Evolutionary conservation across 2,113 vertebrate genomes (phyloP).

Genomic region (Elaphurus davidianus): DNA sequence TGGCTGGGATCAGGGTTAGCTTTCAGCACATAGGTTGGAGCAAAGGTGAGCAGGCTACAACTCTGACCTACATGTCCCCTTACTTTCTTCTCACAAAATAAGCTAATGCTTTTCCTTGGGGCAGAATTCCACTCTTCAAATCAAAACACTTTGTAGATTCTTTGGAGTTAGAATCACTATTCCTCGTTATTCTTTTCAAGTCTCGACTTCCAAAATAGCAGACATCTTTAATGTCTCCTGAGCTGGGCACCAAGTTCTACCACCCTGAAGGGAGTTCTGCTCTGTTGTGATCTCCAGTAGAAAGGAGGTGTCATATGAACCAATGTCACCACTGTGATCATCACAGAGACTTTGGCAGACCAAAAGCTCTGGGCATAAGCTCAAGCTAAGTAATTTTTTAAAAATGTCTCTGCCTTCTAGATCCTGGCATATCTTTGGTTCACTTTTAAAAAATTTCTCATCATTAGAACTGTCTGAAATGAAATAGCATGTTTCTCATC

Average conservation of each 20-base stretch:
- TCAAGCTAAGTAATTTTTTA: neutral
- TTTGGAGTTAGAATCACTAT: neutral
- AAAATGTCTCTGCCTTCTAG: neutral
- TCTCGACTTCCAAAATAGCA: neutral
- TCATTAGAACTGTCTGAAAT: neutral
- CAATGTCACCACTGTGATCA: neutral
- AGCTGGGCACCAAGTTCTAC: neutral
- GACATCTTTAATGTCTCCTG: neutral
- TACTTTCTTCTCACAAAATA: neutral
- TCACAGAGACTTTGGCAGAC: neutral
- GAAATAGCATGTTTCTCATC: neutral
- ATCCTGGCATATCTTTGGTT: neutral
- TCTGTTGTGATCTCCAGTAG: neutral
- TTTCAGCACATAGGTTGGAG: neutral
- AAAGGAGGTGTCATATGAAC: constrained; percentile 3
- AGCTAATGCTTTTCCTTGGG: neutral
- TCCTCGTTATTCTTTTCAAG: neutral
- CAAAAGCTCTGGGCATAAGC: neutral
- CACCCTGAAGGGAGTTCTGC: neutral
- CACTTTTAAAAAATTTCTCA: constrained; percentile 36
- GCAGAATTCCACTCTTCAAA: neutral
- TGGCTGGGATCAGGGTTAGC: neutral
- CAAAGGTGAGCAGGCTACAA: neutral
- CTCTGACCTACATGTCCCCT: neutral
- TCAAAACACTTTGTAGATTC: neutral